Evolutionary conservation across 2,888 invertebrate genomes (phyloP), one percentile per base, ranked within the genome.

Genomic region (Amphipyra tragopoginis): DNA sequence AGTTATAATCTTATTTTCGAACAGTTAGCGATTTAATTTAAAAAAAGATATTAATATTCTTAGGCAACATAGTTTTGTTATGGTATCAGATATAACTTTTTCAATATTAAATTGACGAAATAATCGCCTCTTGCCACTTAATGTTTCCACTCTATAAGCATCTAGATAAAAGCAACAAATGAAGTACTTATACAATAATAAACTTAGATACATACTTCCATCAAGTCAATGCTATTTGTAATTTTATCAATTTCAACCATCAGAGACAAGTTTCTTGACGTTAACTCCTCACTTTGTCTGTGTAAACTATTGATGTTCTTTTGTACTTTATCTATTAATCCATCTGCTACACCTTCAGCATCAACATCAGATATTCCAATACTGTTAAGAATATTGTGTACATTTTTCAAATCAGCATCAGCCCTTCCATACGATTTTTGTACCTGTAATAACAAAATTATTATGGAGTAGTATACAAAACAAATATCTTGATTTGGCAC

Each of bases 351-450:
- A 53, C 70, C 71, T 54, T 90, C 89, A 38, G 83, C 65, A 15
- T 90, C 88, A 62, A 88, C 69, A 51, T 90, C 83, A 54, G 83
- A 76, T 71, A 93, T 85, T 26, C 93, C 93, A 82, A 92, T 86
- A 65, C 86, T 90, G 54, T 69, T 80, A 15, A 94, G 65, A 66
- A 93, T 92, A 63, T 87, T 89, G 70, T 89, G 82, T 51, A 93
- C 85, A 86, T 90, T 90, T 80, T 86, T 88, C 59, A 91, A 82
- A 93, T 96, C 85, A 90, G 95, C 85, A 93, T 95, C 85, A 94
- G 87, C 86, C 72, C 83, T 88, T 75, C 92, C 92, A 88, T 85
- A 85, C 43, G 88, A 88, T 73, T 92, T 92, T 72, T 86, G 85
- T 8, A 86, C 88, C 94, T 95, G 80, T 49, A 86, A 85, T 15